Conservation (phyloP, 2,888 invertebrate species). For the Neocrepidodera transversa region DNA sequence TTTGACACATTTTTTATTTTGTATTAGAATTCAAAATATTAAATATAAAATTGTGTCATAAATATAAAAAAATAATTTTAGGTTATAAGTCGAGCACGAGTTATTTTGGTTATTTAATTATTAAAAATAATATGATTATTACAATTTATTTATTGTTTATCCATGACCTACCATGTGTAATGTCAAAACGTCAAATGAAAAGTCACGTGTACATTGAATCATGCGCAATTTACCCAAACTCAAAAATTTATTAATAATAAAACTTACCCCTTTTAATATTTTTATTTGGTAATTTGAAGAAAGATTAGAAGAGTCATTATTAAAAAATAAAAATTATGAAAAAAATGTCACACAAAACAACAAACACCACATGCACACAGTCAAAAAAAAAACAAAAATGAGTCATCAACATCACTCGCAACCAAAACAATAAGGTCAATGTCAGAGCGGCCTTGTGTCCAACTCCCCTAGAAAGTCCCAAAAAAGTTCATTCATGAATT, state of each 20-base stretch:
- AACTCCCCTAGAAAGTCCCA: slow-evolving; percentile 21
- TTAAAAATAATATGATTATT: no score
- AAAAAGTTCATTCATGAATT: slow-evolving; percentile 45
- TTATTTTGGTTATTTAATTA: no score
- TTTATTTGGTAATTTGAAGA: not conserved
- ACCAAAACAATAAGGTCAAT: slow-evolving; percentile 24
- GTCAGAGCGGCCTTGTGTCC: not conserved
- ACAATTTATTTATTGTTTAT: no score
- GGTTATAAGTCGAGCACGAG: no score
- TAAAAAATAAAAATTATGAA: not conserved
- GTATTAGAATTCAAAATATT: no score
- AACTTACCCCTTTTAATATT: slow-evolving; percentile 6
- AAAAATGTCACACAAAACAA: slow-evolving; percentile 8
- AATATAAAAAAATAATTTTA: no score
- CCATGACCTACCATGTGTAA: no score
- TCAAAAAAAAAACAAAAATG: slow-evolving; percentile 27
- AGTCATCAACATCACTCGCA: slow-evolving; percentile 24
- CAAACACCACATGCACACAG: slow-evolving; percentile 26
- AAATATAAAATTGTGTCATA: no score
- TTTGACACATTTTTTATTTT: no score
- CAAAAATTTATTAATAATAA: slow-evolving; percentile 1
- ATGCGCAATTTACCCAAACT: slow-evolving; percentile 1
- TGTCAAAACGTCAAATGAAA: no score
- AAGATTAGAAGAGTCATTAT: not conserved
- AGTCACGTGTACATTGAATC: not conserved